Evolutionary conservation across 2,888 invertebrate genomes (phyloP).

Genomic region (Apamea monoglypha): DNA sequence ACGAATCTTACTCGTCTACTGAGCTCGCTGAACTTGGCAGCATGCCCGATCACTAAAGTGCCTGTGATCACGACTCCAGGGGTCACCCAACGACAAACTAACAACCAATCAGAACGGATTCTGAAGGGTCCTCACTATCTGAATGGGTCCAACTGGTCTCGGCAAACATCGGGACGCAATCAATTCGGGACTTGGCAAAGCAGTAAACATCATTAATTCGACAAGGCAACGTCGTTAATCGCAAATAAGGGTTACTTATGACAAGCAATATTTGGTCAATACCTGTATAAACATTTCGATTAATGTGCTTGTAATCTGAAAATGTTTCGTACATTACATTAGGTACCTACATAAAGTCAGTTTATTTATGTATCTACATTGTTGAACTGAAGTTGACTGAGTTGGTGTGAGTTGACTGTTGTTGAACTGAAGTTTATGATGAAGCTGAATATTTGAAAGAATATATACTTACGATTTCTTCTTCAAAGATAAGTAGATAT

Average conservation of each 20-base stretch:
- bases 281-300: slow-evolving; percentile 9
- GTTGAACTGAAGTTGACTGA: too few relatives aligned
- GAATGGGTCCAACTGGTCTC: slow-evolving; percentile 67
- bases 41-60: slow-evolving; percentile 22
- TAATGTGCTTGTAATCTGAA: slow-evolving; percentile 17
- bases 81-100: slow-evolving; percentile 61
- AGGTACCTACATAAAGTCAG: background rate
- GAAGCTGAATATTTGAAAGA: background rate
- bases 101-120: slow-evolving; percentile 63
- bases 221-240: slow-evolving; percentile 51
- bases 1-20: slow-evolving; percentile 36
- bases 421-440: too few relatives aligned
- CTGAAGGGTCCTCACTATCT: slow-evolving; percentile 62
- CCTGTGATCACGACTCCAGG: slow-evolving; percentile 31
- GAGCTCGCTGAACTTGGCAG: slow-evolving; percentile 32
- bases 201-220: slow-evolving; percentile 66
- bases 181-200: slow-evolving; percentile 62
- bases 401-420: too few relatives aligned
- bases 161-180: slow-evolving; percentile 70
- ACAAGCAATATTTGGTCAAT: background rate
- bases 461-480: slow-evolving; percentile 25
- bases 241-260: slow-evolving; percentile 32
- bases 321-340: background rate
- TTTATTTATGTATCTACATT: background rate
- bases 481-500: background rate